phyloP scores from a whole-genome alignment of 2,113 vertebrate genomes.

The Nerophis lumbriciformis region DNA sequence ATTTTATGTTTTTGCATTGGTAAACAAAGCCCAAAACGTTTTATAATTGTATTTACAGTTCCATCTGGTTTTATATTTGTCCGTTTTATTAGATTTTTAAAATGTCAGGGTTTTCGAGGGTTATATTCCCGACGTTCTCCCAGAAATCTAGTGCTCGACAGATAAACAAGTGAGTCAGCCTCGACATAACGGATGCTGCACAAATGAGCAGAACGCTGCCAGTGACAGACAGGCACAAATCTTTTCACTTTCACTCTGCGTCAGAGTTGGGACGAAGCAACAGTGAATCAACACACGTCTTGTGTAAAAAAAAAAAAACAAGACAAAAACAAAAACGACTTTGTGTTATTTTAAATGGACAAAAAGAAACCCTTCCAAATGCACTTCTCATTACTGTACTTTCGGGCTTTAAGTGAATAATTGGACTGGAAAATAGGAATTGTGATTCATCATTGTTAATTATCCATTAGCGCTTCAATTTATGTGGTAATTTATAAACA shows the following conservation, averaged over 20 bases:
- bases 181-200: constrained; percentile 3
- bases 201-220: constrained; percentile 37
- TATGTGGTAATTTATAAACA: too few relatives aligned
- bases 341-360: constrained; percentile 11
- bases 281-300: constrained; percentile 21
- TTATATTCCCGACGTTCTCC: too few relatives aligned
- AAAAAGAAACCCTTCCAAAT: too few relatives aligned
- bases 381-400: too few relatives aligned
- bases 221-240: constrained; percentile 29
- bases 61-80: too few relatives aligned
- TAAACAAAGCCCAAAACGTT: constrained; percentile 1
- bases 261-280: constrained; percentile 19
- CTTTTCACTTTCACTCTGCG: constrained; percentile 17
- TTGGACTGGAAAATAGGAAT: too few relatives aligned
- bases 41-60: too few relatives aligned
- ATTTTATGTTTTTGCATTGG: constrained; percentile 30
- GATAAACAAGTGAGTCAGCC: background rate
- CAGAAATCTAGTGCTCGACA: background rate
- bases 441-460: too few relatives aligned
- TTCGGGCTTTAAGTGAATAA: too few relatives aligned
- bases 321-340: background rate
- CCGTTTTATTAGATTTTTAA: too few relatives aligned
- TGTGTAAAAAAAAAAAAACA: background rate
- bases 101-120: too few relatives aligned
- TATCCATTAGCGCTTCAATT: too few relatives aligned